Evolutionary conservation across 2,888 invertebrate species (phyloP).

Genomic region (Philonicus albiceps): DNA sequence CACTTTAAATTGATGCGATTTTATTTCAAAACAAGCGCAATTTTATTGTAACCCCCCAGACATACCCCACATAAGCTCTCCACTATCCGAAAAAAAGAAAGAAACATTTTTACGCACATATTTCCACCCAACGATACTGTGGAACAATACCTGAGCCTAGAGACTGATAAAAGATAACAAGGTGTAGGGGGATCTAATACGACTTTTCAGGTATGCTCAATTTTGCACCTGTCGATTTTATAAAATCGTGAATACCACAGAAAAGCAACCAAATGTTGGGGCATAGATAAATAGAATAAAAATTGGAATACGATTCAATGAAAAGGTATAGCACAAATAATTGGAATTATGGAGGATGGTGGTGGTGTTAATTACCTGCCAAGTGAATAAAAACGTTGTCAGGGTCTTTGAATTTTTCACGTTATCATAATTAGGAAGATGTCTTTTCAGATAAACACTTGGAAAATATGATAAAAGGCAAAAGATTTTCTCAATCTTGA

Average conservation of each 20-base stretch:
- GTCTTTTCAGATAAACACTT: background rate
- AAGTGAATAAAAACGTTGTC: background rate
- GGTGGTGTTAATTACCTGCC: background rate
- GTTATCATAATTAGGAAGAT: background rate
- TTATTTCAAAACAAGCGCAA: too few relatives aligned
- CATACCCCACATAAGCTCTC: too few relatives aligned
- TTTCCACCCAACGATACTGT: too few relatives aligned
- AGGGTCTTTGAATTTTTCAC: background rate
- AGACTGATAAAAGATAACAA: background rate
- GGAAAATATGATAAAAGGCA: background rate
- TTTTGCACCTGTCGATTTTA: background rate
- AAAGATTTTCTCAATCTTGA: background rate
- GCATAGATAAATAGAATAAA: too few relatives aligned
- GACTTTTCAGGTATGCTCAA: background rate
- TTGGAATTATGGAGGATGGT: background rate
- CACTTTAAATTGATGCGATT: too few relatives aligned
- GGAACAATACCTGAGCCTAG: background rate
- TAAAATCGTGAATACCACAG: background rate
- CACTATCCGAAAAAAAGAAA: too few relatives aligned
- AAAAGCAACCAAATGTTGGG: too few relatives aligned
- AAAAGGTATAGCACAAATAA: background rate
- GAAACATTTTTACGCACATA: too few relatives aligned
- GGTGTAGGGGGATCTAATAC: background rate
- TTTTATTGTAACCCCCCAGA: too few relatives aligned
- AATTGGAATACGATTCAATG: too few relatives aligned